Percentiles rank a stretch among this genome's conserved stretches.
These are phyloP conservation scores for Stictonetta naevosa DNA, from an alignment of 2,113 vertebrate genomes.

Conservation along the genomic window DNA sequence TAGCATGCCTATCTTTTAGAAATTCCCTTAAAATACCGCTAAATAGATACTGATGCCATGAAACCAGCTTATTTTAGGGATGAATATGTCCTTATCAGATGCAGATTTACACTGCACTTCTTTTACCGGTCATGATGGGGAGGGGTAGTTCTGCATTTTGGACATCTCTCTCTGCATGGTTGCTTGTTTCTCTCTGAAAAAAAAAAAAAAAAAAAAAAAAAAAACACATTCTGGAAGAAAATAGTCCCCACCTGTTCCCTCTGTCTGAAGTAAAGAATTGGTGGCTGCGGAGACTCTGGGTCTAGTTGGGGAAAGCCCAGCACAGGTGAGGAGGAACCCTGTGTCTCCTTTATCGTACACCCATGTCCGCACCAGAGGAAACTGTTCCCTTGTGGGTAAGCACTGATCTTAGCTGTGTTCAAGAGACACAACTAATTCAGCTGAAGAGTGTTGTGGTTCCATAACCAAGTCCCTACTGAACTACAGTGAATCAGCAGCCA, in stretches of 20 bases:
- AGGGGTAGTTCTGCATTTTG: rapidly evolving
- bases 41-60: not conserved
- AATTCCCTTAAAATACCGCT: not conserved
- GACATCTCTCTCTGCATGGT: not conserved
- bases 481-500: not conserved
- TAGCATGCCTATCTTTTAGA: not conserved
- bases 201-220: not conserved
- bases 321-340: not conserved
- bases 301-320: not conserved
- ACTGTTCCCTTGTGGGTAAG: not conserved
- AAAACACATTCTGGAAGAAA: not conserved
- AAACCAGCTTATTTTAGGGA: not conserved
- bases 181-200: not conserved
- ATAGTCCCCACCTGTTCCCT: not conserved
- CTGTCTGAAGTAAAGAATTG: not conserved
- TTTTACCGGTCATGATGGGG: not conserved
- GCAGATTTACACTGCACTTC: not conserved
- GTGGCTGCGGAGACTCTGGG: rapidly evolving
- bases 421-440: not conserved
- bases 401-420: not conserved
- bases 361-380: not conserved
- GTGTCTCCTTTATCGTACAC: not conserved
- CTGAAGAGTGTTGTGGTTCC: not conserved
- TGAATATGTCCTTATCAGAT: not conserved
- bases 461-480: not conserved